Evolutionary conservation across 1,140 invertebrate species (phyloP).

Genomic region (Helicoverpa armigera): DNA sequence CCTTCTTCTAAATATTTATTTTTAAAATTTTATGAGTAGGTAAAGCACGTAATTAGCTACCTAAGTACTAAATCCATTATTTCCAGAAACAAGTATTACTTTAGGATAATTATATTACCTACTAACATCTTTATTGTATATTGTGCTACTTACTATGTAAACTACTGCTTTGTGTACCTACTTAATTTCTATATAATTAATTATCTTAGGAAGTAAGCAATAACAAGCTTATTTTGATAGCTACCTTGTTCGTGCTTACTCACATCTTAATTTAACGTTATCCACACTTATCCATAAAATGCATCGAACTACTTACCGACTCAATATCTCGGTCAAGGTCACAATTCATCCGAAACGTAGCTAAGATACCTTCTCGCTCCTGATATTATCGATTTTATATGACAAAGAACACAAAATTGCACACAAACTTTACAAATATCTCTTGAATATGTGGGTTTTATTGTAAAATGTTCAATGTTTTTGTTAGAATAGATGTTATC

Average conservation of each 20-base stretch:
- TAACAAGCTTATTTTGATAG: not conserved
- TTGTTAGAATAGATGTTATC: not conserved
- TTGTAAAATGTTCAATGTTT: not conserved
- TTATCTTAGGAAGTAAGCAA: no score
- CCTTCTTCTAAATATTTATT: no score
- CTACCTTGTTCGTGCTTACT: not conserved
- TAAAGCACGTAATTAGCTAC: no score
- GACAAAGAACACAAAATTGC: not conserved
- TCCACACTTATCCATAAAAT: not conserved
- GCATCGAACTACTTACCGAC: not conserved
- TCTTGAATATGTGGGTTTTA: not conserved
- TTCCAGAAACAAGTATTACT: no score
- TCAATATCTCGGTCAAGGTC: slow-evolving; percentile 35
- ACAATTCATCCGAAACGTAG: not conserved
- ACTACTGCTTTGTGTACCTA: no score
- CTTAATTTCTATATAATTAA: no score
- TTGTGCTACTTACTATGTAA: no score
- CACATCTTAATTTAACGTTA: not conserved
- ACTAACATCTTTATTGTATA: no score
- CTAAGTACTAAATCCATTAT: no score
- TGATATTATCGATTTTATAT: not conserved
- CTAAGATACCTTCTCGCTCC: not conserved
- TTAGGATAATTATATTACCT: no score
- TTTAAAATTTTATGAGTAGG: no score
- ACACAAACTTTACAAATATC: not conserved